These are phyloP conservation scores for Lepus oiostolus DNA, from an alignment of 2,797 vertebrate genomes.

Conservation along the genomic window DNA sequence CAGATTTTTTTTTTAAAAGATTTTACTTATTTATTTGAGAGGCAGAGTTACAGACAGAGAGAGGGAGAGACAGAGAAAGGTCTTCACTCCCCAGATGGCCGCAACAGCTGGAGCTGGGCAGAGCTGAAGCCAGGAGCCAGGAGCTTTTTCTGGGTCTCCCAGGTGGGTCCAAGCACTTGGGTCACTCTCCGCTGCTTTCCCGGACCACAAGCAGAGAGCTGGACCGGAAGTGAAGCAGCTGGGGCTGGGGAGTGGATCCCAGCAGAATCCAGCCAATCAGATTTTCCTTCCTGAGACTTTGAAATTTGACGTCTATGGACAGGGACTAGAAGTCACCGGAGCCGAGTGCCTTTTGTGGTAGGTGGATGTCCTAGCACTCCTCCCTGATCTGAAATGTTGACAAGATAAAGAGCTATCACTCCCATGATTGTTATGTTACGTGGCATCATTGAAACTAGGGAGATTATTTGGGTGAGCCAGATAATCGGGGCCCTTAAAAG, in stretches of 20 bases:
- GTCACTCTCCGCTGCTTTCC: no score
- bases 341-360: background rate
- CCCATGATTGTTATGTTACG: background rate
- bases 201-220: no score
- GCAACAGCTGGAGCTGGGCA: no score
- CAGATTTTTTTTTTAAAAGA: background rate
- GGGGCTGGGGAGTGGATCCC: no score
- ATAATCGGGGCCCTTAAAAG: background rate
- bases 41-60: no score
- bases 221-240: no score
- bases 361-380: background rate
- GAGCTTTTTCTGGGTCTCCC: no score
- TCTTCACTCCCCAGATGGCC: no score
- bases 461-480: background rate
- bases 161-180: no score
- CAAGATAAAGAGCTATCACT: background rate
- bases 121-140: no score
- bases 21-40: no score
- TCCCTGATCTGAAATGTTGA: background rate
- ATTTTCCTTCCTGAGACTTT: constrained; percentile 33
- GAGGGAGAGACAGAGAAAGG: no score
- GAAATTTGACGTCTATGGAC: background rate
- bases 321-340: background rate
- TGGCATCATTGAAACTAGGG: background rate
- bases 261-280: background rate